Evolutionary conservation across 2,888 invertebrate species (phyloP).

Genomic region (Timandra comae): DNA sequence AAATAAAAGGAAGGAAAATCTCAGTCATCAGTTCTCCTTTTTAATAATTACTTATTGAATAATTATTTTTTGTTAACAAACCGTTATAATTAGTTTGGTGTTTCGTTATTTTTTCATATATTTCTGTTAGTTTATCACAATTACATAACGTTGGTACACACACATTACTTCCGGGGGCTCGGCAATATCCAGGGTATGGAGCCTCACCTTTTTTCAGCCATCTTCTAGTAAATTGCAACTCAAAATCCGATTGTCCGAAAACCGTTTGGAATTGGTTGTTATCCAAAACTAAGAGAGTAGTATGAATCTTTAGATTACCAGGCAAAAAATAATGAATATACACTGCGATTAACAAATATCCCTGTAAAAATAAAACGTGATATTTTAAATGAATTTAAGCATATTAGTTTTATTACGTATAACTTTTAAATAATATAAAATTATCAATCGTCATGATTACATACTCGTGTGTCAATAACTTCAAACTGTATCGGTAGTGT

Average conservation of each 20-base stretch:
- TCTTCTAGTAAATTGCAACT: slow-evolving; percentile 30
- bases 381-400: no score
- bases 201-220: slow-evolving; percentile 48
- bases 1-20: no score
- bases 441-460: no score
- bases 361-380: slow-evolving; percentile 30
- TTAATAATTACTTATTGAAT: background rate
- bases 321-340: slow-evolving; percentile 47
- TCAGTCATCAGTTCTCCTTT: background rate
- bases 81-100: no score
- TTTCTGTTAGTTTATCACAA: slow-evolving; percentile 38
- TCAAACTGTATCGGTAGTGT: no score
- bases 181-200: slow-evolving; percentile 63
- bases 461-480: no score
- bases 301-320: slow-evolving; percentile 40
- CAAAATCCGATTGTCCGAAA: slow-evolving; percentile 4
- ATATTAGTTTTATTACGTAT: no score
- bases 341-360: slow-evolving; percentile 34
- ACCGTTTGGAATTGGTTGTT: slow-evolving; percentile 20
- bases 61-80: no score
- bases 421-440: no score
- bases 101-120: slow-evolving; percentile 30
- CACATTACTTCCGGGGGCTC: slow-evolving; percentile 42
- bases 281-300: slow-evolving; percentile 23
- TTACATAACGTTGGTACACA: slow-evolving; percentile 53